These are phyloP conservation scores for Etheostoma cragini DNA, from an alignment of 2,113 vertebrate genomes.

Conservation along the genomic window DNA sequence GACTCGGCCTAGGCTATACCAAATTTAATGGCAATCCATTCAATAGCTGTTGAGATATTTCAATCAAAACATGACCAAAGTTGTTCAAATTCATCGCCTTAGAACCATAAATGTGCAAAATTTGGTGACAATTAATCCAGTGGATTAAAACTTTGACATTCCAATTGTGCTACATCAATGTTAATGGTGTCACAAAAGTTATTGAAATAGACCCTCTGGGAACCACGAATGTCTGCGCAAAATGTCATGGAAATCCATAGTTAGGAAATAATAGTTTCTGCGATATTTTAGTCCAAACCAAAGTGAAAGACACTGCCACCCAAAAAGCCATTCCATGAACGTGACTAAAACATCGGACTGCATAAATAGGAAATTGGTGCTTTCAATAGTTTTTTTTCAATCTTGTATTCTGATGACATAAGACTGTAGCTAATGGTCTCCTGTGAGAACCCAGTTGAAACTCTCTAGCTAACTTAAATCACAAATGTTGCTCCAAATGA, in stretches of 20 bases:
- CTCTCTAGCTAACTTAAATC: no score
- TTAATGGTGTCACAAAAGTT: no score
- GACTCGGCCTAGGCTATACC: not conserved
- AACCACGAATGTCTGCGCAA: not conserved
- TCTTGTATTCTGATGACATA: no score
- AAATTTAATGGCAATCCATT: not conserved
- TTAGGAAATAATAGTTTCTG: not conserved
- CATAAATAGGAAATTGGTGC: not conserved
- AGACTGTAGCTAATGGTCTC: no score
- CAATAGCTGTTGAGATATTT: not conserved
- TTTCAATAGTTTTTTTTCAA: not conserved
- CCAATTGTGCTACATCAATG: no score
- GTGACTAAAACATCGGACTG: not conserved
- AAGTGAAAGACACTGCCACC: not conserved
- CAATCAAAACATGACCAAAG: not conserved
- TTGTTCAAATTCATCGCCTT: not conserved
- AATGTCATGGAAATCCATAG: not conserved
- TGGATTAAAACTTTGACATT: no score
- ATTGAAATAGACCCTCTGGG: not conserved
- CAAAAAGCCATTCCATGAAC: no score
- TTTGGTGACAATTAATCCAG: no score
- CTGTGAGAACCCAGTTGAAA: no score
- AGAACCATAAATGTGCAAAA: not conserved
- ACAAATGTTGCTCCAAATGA: no score
- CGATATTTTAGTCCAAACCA: not conserved